Conservation (phyloP, 2,113 vertebrate genomes). For the Oncorhynchus masou region DNA sequence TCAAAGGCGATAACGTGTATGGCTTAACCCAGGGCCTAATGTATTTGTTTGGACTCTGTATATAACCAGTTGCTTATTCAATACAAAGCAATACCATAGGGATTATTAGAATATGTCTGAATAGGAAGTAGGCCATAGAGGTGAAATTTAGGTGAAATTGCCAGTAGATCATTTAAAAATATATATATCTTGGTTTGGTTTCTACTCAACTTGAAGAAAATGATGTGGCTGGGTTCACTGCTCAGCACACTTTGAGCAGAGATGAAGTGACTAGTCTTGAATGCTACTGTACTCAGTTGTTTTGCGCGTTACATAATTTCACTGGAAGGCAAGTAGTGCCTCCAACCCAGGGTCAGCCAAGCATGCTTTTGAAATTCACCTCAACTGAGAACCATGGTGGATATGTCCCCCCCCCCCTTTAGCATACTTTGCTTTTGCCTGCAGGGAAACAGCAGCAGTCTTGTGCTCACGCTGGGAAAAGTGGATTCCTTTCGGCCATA, state of each 20-base stretch:
- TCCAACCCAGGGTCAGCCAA: constrained; percentile 31
- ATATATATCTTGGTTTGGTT: neutral
- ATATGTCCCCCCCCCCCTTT: neutral
- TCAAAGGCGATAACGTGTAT: neutral
- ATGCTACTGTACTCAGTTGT: constrained; percentile 5
- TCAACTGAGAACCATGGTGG: neutral
- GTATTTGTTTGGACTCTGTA: neutral
- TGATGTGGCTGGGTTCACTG: neutral
- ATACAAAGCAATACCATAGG: neutral
- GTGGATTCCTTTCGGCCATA: constrained; percentile 11
- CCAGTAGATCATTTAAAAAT: neutral
- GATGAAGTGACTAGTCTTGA: neutral
- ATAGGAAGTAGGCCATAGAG: neutral
- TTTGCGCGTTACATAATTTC: constrained; percentile 20
- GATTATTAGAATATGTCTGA: neutral
- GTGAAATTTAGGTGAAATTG: neutral
- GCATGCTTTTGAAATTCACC: constrained; percentile 38
- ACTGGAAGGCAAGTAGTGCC: constrained; percentile 8
- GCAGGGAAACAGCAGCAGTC: constrained; percentile 17
- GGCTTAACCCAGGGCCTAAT: neutral
- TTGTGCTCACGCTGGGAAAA: neutral
- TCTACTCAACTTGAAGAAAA: neutral
- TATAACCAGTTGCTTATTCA: neutral
- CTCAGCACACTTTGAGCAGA: constrained; percentile 20
- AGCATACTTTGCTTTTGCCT: constrained; percentile 29